A percentile compares a stretch with the other conserved stretches of the same genome.
These are phyloP conservation scores for Morphnarchus princeps DNA, from an alignment of 2,113 vertebrate genomes.

Conservation along the genomic window DNA sequence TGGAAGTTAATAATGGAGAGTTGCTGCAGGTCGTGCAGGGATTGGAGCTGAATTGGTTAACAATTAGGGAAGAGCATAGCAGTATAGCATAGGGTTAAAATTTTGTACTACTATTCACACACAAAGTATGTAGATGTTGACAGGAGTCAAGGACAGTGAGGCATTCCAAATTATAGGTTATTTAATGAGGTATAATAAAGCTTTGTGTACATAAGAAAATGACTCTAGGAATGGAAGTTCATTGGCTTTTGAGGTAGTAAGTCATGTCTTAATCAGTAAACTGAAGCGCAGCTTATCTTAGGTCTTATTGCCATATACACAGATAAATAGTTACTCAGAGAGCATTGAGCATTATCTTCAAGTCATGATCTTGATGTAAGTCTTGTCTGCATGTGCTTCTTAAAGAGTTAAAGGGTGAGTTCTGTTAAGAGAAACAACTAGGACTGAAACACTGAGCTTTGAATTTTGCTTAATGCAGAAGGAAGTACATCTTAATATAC, in stretches of 20 bases:
- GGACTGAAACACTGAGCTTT: neutral
- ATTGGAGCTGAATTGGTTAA: neutral
- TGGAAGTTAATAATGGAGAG: neutral
- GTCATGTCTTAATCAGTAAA: constrained; percentile 6
- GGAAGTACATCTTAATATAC: neutral
- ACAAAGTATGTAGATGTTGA: neutral
- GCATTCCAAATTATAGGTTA: neutral
- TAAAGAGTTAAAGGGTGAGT: neutral
- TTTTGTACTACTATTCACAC: neutral
- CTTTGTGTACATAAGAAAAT: neutral
- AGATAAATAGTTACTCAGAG: neutral
- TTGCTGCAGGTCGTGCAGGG: neutral
- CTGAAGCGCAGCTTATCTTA: neutral
- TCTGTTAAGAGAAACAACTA: neutral
- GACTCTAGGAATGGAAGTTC: neutral
- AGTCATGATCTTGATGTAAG: constrained; percentile 33
- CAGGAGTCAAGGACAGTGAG: neutral
- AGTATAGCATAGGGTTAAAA: neutral
- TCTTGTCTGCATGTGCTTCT: constrained; percentile 12
- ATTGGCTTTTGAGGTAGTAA: neutral
- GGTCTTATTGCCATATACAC: neutral
- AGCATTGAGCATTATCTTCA: constrained; percentile 17
- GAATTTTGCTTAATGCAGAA: neutral
- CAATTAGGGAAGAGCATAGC: neutral
- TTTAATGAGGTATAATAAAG: neutral